Base-by-base conservation (phyloP, 2,113 vertebrate genomes). In the Camelus dromedarius region DNA sequence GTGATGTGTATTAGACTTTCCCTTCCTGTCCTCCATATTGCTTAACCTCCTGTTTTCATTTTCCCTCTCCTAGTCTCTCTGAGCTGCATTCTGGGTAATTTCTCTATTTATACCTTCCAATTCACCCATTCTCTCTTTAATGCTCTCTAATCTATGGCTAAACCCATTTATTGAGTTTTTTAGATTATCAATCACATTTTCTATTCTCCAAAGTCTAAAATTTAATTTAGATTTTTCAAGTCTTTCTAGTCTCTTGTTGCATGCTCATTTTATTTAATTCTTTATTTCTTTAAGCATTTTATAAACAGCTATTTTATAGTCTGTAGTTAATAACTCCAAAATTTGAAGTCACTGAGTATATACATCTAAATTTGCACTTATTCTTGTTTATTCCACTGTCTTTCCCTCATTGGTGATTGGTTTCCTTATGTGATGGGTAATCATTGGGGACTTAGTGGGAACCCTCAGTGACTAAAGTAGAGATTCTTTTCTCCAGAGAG, bases 161-260 rank as follows among this genome's bases (percentile, higher is more conserved):
- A 88, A 32, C 5, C 8, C 5, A 50, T 87, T 73, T 48, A 58
- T 7, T 77, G 30, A 66, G 9, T 3, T 60, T 93, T 87, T 86
- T 48, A 52, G 19, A 54, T 70, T 60, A 92, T 11, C 16, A 28
- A 14, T 58, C 6, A 50, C 62, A 35, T 80, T 80, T 80, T 38
- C 50, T 5, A 28, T 50, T 64, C 2, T 32, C 35, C 38, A 20
- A 76, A 50, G 35, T 93, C 52, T 19, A n/a, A 70, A 35, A 35
- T 95, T 85, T 76, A 77, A 81, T 72, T 95, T 91, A 28, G 19
- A 69, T 6, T 93, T 88, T 87, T 88, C 3, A 91, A 46, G 58
- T 52, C 38, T 87, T 93, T 81, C 35, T 86, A 87, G n/a, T 79
- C 3, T 73, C 14, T 95, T 83, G 3, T 89, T 76, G n/a, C 48